Evolutionary conservation across 2,113 vertebrate genomes (phyloP).

Genomic region (Illadopsis cleaveri): DNA sequence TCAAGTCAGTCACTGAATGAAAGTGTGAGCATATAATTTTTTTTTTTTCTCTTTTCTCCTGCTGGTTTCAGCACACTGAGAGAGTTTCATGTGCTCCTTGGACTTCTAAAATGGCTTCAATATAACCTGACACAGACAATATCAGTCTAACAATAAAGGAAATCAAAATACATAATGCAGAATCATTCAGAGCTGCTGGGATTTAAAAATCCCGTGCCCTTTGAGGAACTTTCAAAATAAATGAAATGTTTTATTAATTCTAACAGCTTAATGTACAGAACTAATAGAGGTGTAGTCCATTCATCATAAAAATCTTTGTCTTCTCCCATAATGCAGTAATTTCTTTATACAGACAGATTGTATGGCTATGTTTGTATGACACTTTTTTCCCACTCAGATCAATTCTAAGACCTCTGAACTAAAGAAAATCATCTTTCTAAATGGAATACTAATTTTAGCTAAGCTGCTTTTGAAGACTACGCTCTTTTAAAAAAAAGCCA

Average conservation of each 20-base stretch:
- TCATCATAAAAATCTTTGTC: slow-evolving; percentile 57
- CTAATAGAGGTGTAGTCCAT: slow-evolving; percentile 51
- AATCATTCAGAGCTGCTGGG: background rate
- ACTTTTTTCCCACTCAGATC: slow-evolving; percentile 38
- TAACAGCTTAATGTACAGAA: slow-evolving; percentile 57
- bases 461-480: slow-evolving; percentile 74
- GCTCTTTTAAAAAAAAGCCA: slow-evolving; percentile 70
- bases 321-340: slow-evolving; percentile 37
- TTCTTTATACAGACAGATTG: slow-evolving; percentile 60
- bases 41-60: background rate
- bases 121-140: slow-evolving; percentile 6
- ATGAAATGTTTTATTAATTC: slow-evolving; percentile 61
- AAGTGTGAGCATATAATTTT: background rate
- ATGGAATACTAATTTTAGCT: slow-evolving; percentile 78
- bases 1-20: background rate
- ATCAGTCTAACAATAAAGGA: slow-evolving; percentile 27
- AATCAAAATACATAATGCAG: slow-evolving; percentile 31
- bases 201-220: slow-evolving; percentile 33
- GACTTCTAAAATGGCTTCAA: background rate
- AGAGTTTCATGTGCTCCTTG: background rate
- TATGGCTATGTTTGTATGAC: slow-evolving; percentile 26
- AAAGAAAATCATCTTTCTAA: slow-evolving; percentile 74
- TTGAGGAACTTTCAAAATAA: slow-evolving; percentile 57
- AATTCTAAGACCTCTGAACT: slow-evolving; percentile 68
- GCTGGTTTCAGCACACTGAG: background rate